Percentiles rank a stretch among this genome's conserved stretches.
Conservation (phyloP, 2,888 invertebrate species). For the Tinea semifulvella region DNA sequence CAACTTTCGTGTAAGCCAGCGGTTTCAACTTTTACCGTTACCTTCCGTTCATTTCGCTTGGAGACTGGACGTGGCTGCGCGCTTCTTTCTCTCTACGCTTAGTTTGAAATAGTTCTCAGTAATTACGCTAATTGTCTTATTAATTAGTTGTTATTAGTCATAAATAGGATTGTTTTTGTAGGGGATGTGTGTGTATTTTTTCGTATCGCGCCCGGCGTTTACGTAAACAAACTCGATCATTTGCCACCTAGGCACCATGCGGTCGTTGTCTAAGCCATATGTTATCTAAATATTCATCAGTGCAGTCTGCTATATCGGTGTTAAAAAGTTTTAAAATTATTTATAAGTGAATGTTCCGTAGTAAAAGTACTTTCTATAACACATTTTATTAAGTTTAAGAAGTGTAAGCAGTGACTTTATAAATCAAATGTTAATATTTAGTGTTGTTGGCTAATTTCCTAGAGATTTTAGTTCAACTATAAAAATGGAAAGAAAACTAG, state of each 20-base stretch:
- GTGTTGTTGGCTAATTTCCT: neutral
- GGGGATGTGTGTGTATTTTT: neutral
- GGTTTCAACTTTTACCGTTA: conserved; percentile 63
- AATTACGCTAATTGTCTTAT: conserved; percentile 3
- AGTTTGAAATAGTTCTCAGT: neutral
- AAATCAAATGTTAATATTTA: conserved; percentile 1
- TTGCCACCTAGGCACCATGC: conserved; percentile 64
- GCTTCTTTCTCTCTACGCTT: conserved; percentile 20
- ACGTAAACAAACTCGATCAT: conserved; percentile 20
- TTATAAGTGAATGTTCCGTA: conserved; percentile 1
- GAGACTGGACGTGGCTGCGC: conserved; percentile 46
- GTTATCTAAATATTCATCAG: conserved; percentile 32
- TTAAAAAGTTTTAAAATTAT: neutral
- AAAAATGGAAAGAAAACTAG: conserved; percentile 59
- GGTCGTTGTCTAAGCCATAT: conserved; percentile 51
- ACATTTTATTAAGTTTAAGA: neutral
- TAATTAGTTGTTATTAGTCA: conserved; percentile 9
- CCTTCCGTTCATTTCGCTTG: conserved; percentile 52
- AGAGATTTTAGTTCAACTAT: neutral
- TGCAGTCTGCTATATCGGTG: conserved; percentile 19
- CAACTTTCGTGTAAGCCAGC: conserved; percentile 59
- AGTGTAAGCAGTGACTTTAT: neutral
- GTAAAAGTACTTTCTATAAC: neutral
- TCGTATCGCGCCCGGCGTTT: neutral
- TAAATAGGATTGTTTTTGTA: no score